phyloP scores from a whole-genome alignment of 2,797 vertebrate species.

The Pseudochaenichthys georgianus region DNA sequence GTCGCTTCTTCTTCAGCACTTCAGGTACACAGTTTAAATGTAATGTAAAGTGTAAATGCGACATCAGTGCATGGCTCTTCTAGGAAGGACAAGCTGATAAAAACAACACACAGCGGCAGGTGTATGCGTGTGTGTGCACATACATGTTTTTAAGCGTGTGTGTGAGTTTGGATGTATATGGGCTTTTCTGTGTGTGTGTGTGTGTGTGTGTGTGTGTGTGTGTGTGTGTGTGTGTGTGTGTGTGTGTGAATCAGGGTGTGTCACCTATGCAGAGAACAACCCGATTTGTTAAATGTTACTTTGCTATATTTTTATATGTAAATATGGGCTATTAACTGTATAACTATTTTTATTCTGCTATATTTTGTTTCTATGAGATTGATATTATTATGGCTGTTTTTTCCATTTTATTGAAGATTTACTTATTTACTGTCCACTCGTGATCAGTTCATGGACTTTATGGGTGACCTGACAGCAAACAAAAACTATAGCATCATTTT shows the following conservation, averaged over 20 bases:
- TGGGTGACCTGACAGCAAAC: conserved; percentile 32
- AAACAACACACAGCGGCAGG: conserved; percentile 5
- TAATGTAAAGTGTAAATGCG: not conserved
- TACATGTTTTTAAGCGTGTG: conserved; percentile 52
- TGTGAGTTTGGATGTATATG: conserved; percentile 40
- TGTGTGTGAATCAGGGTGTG: conserved; percentile 43
- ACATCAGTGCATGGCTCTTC: not conserved
- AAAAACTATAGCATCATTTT: not conserved
- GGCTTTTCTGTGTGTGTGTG: conserved; percentile 39
- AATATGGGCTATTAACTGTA: conserved; percentile 78
- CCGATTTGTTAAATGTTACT: conserved; percentile 86
- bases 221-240: conserved; percentile 44
- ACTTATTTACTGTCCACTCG: conserved; percentile 53
- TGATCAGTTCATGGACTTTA: conserved; percentile 50
- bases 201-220: conserved; percentile 44
- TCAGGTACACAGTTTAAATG: conserved; percentile 10
- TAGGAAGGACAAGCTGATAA: conserved; percentile 2
- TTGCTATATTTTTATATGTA: conserved; percentile 96
- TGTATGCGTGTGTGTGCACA: conserved; percentile 29
- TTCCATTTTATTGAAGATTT: conserved; percentile 61
- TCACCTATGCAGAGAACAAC: conserved; percentile 54
- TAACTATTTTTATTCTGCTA: conserved; percentile 86
- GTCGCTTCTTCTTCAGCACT: not conserved
- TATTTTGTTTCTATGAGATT: conserved; percentile 74
- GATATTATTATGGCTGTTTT: conserved; percentile 60